phyloP scores from a whole-genome alignment of 2,888 invertebrate genomes.

The Heliconius ismenius region DNA sequence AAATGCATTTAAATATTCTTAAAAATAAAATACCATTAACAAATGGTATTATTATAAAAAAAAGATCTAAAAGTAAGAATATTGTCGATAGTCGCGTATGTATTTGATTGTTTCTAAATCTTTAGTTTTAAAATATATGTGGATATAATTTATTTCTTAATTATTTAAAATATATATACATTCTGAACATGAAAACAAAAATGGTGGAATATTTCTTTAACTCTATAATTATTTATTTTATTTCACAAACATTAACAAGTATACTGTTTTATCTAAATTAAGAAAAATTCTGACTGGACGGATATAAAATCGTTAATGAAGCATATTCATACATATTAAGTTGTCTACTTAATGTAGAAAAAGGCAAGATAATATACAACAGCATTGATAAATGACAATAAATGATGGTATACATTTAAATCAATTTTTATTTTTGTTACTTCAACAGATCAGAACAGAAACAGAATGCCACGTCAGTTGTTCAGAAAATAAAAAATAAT shows the following conservation, averaged over 20 bases:
- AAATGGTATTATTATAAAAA: not conserved
- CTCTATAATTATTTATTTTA: not conserved
- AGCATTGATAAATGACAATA: too few relatives aligned
- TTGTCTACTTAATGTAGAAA: not conserved
- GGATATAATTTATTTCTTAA: too few relatives aligned
- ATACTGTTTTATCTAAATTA: not conserved
- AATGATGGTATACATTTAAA: too few relatives aligned
- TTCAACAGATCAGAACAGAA: too few relatives aligned
- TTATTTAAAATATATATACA: too few relatives aligned
- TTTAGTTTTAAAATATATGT: not conserved
- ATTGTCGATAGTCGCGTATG: not conserved
- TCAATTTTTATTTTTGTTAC: not conserved
- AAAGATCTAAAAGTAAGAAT: not conserved
- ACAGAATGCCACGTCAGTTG: too few relatives aligned
- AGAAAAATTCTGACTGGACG: not conserved
- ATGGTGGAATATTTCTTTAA: too few relatives aligned
- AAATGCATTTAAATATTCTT: conserved; percentile 2
- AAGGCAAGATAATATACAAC: too few relatives aligned
- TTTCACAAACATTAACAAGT: not conserved
- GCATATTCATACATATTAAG: not conserved
- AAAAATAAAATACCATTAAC: not conserved
- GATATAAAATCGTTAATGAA: not conserved
- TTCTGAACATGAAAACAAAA: too few relatives aligned
- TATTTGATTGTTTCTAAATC: not conserved
- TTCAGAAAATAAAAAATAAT: too few relatives aligned